Evolutionary conservation across 2,888 invertebrate species (phyloP).

Genomic region (Acanthacorydalis orientalis): DNA sequence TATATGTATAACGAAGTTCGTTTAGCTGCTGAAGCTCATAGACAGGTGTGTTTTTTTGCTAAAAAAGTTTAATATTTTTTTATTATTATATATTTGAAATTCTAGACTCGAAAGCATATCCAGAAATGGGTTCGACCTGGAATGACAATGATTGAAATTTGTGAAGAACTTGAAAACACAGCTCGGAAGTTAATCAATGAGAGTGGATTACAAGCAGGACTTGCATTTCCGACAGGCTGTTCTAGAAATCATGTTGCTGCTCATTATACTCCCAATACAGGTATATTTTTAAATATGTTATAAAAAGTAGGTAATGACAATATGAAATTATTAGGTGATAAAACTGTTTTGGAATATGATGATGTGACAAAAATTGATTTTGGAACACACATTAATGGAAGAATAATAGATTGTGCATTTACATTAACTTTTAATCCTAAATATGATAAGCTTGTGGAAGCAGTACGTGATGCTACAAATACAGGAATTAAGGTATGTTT

Average conservation of each 20-base stretch:
- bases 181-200: constrained; percentile 86
- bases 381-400: constrained; percentile 94
- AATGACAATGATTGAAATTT: constrained; percentile 98
- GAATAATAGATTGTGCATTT: constrained; percentile 98
- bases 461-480: constrained; percentile 95
- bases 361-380: constrained; percentile 99
- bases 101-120: constrained; percentile 76
- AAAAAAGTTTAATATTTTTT: background rate
- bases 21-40: constrained; percentile 93
- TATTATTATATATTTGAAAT: constrained; percentile 2
- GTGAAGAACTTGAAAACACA: constrained; percentile 86
- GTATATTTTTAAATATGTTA: constrained; percentile 16
- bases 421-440: constrained; percentile 93
- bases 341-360: constrained; percentile 83
- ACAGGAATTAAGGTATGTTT: constrained; percentile 68
- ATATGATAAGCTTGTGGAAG: constrained; percentile 84
- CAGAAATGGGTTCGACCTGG: constrained; percentile 92
- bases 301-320: background rate
- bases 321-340: constrained; percentile 41
- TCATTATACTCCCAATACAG: constrained; percentile 98
- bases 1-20: constrained; percentile 91
- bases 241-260: constrained; percentile 99
- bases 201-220: constrained; percentile 83
- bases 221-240: constrained; percentile 95
- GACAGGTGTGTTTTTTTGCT: constrained; percentile 44